A percentile compares a stretch with the other conserved stretches of the same genome.
phyloP scores from a whole-genome alignment of 2,888 invertebrate species.

The Phengaris alcon region DNA sequence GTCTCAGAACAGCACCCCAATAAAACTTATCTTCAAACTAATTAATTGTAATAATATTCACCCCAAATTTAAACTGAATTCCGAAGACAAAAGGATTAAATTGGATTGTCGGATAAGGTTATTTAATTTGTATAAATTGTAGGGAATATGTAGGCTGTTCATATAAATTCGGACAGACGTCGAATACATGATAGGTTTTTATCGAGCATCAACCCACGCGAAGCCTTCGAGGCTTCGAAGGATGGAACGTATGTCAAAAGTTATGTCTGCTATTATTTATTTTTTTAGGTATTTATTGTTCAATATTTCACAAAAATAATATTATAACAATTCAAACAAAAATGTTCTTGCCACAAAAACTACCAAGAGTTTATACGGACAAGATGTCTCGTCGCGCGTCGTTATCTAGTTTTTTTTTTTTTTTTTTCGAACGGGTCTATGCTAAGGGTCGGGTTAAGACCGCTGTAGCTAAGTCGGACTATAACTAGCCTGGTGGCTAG shows the following conservation, averaged over 20 bases:
- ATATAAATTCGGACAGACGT: background rate
- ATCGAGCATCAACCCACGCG: background rate
- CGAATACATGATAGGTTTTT: conserved; percentile 11
- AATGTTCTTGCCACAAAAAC: too few relatives aligned
- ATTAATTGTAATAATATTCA: conserved; percentile 6
- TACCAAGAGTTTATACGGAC: too few relatives aligned
- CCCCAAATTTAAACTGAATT: conserved; percentile 22
- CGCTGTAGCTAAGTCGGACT: too few relatives aligned
- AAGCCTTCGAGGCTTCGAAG: background rate
- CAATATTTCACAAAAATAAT: too few relatives aligned
- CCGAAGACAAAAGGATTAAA: conserved; percentile 25
- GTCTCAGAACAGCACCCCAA: background rate
- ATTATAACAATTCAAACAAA: too few relatives aligned
- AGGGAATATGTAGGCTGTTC: background rate
- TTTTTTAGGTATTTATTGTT: too few relatives aligned
- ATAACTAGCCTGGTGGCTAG: too few relatives aligned
- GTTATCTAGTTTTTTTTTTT: too few relatives aligned
- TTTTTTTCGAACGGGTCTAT: too few relatives aligned
- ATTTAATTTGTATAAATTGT: conserved; percentile 11
- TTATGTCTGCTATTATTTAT: background rate
- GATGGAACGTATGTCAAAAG: background rate
- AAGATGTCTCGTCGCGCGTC: too few relatives aligned
- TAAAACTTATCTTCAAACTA: conserved; percentile 19
- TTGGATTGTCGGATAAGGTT: conserved; percentile 11
- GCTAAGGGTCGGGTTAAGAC: too few relatives aligned